Base-by-base conservation (phyloP, 2,888 invertebrate genomes). In the Tipula helvola region DNA sequence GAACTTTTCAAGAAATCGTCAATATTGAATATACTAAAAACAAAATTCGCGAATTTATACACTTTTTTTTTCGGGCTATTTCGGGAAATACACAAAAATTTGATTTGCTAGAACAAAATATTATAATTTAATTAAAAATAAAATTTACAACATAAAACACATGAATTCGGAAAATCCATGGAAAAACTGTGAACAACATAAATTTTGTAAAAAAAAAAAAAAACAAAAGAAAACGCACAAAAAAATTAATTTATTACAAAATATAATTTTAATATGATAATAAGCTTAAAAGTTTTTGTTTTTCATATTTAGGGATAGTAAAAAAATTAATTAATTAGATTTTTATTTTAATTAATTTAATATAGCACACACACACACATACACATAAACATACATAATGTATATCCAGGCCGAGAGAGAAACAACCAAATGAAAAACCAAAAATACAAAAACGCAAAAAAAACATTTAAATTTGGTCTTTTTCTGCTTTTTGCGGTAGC, bases 261-360 rank as follows among this genome's bases (percentile, higher is more conserved):
- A 71, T 71, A 52, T 52, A 52, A 52, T 52, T 71, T 71, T 71
- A 71, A 71, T 71, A 71, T 71, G 71, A 71, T 71, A 71, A 71
- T 71, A 71, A 71, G 71, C 71, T 71, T 71, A 71, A 71, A 71
- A 71, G 28, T 71, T 71, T 28, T 71, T 71, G 71, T 71, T 71
- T 28, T 28, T 28, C 18, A 71, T 71, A 71, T 71, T 71, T 71
- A 71, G 28, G 71, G 71, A 71, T 71, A 71, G 71, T 71, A 71
- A 71, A 71, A 28, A 71, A 71, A 28, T 71, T 71, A 71, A 71
- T 71, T 71, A 71, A 71, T 71, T 71, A 71, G 71, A 71, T 71
- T 71, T 71, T 71, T 71, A 71, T 71, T 71, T 71, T 71, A 71
- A 71, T 71, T 71, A 71, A 71, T 71, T 71, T 71, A 71, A 71